Evolutionary conservation across 1,140 invertebrate genomes (phyloP).

Genomic region (Meloidogyne chitwoodi): DNA sequence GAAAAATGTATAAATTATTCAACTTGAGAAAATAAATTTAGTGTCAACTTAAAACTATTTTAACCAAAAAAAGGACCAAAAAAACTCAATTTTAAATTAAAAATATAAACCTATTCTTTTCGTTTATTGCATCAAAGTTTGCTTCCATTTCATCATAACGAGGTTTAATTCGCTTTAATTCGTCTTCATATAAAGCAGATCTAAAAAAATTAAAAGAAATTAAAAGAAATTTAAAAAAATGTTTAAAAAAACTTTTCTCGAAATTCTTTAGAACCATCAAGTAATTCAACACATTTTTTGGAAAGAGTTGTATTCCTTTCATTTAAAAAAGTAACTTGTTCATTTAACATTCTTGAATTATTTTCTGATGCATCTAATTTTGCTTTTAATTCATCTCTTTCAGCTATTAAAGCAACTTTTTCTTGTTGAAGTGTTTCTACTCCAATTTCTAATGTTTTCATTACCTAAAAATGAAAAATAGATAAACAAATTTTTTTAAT

Average conservation of each 20-base stretch:
- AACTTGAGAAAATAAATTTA: too few relatives aligned
- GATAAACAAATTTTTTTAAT: not conserved
- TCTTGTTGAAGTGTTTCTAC: constrained; percentile 28
- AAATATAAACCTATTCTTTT: constrained; percentile 19
- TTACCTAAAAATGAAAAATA: constrained; percentile 5
- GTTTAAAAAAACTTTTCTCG: constrained; percentile 19
- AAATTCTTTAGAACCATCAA: constrained; percentile 16
- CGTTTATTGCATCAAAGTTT: constrained; percentile 10
- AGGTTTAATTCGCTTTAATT: constrained; percentile 28
- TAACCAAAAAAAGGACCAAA: too few relatives aligned
- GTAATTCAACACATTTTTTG: constrained; percentile 29
- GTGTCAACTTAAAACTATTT: too few relatives aligned
- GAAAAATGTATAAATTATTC: too few relatives aligned
- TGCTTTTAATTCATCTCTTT: constrained; percentile 17
- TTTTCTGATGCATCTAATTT: constrained; percentile 14
- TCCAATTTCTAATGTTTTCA: constrained; percentile 26
- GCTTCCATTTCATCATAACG: constrained; percentile 14
- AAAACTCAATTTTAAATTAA: too few relatives aligned
- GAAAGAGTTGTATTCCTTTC: constrained; percentile 26
- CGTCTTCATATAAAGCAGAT: constrained; percentile 15
- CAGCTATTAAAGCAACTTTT: constrained; percentile 11
- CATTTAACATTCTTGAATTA: constrained; percentile 9
- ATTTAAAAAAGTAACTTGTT: constrained; percentile 20
- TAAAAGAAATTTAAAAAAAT: not conserved
- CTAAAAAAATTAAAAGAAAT: constrained; percentile 6